Base-by-base conservation (phyloP, 2,797 vertebrate genomes). In the Schizopygopsis malacanthus region DNA sequence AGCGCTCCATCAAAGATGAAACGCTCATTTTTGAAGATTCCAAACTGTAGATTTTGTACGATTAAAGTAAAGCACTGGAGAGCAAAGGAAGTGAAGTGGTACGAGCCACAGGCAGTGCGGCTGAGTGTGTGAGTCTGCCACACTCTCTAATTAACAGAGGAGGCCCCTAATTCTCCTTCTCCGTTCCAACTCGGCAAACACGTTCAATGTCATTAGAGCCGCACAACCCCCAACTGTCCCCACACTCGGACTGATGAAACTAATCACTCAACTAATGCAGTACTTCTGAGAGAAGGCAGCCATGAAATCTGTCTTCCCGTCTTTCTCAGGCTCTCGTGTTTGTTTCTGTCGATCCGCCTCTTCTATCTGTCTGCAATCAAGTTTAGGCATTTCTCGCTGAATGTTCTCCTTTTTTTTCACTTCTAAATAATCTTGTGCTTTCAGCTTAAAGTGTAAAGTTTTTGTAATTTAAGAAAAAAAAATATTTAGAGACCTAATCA, bases 261-360 rank as follows among this genome's bases (percentile, higher is more conserved):
- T 90, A 92, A 91, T 91, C 90, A 91, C 85, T 90, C 86, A 88
- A 77, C 89, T 92, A 91, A 90, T 90, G 86, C 88, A 63, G 80
- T 73, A 78, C 76, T 83, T 84, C 83, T 59, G 52, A 41, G 61
- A 87, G 81, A 85, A 85, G 59, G 20, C 79, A 85, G 69, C n/a
- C 83, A 28, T 37, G 50, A 89, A 83, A 70, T 2, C 33, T 82
- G 47, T 45, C 70, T 84, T 65, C 37, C 25, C 41, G 28, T 22
- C 41, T 13, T 67, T 79, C 65, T 65, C 22, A 25, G 45, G n/a
- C 50, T 82, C 56, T 43, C 22, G 10, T 45, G 18, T 25, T 56
- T 12, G 8, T 75, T 54, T 65, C 67, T 45, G 9, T 69, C 13
- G 41, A 33, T 83, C 39, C n/a, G 41, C 20, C 43, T 79, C 43